Evolutionary conservation across 2,888 invertebrate species (phyloP), one percentile per base, ranked within the genome.

Genomic region (Caenorhabditis japonica): DNA sequence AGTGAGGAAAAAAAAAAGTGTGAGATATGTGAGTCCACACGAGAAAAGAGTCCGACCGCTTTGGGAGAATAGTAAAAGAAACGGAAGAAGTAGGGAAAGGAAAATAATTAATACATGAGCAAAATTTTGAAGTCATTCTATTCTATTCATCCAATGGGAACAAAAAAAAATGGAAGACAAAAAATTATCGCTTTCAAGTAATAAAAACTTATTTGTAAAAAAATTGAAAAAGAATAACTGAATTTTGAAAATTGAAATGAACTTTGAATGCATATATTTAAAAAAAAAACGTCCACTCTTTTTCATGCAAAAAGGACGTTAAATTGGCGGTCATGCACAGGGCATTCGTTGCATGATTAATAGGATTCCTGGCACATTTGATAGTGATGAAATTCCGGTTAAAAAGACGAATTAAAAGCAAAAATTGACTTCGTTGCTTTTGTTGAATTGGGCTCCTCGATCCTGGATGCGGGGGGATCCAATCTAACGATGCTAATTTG

Each of bases 401-500:
- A 34, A 41, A 55, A 47, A 49, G 39, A 21, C 23, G 13, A 38
- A 25, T 27, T 41, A 46, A 39, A 62, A 30, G 25, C n/a, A 43
- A 8, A 53, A 55, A 55, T 55, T 64, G 55, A 25, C 64, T 55
- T 64, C 47, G 62, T 62, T 55, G 51, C 15, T 23, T 38, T 7
- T 15, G 4, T 53, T 39, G 39, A 41, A 39, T 53, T 41, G 39
- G 53, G 41, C 53, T 53, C 41, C 8, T 30, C 36, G 38, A 38
- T 23, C 33, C 7, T 7, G 12, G 34, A 7, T 39, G 13, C n/a
- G 17, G 39, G 17, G 39, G 19, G 19, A 15, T 19, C 17, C 19
- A 12, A 19, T 5, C 41, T 51, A 66, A 66, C 66, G 66, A 66
- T 49, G 66, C 66, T 56, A 66, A 66, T 66, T 66, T 66, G n/a